phyloP scores from a whole-genome alignment of 2,113 vertebrate species.

The Semicossyphus pulcher region DNA sequence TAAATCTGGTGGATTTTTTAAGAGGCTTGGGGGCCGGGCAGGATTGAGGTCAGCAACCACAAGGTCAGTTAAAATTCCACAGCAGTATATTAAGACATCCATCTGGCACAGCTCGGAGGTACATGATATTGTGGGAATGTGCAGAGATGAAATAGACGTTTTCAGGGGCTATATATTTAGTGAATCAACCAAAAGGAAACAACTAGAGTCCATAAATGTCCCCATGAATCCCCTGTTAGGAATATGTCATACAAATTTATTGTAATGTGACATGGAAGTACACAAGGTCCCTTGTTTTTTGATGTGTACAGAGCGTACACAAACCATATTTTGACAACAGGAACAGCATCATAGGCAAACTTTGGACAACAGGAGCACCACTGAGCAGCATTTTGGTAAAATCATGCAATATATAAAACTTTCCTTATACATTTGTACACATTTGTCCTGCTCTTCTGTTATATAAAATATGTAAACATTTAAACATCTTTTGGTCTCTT shows the following conservation, averaged over 20 bases:
- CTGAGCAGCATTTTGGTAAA: conserved; percentile 45
- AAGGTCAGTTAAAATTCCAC: conserved; percentile 71
- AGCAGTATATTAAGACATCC: conserved; percentile 69
- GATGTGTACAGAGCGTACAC: conserved; percentile 48
- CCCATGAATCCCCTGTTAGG: conserved; percentile 27
- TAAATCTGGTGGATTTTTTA: conserved; percentile 66
- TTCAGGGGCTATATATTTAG: conserved; percentile 18
- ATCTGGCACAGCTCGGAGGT: conserved; percentile 59
- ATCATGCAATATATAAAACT: conserved; percentile 49
- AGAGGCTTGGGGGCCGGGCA: conserved; percentile 67
- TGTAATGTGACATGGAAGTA: conserved; percentile 54
- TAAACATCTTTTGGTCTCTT: conserved; percentile 7
- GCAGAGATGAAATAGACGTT: conserved; percentile 15
- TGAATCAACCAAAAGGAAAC: conserved; percentile 28
- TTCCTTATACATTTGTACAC: conserved; percentile 21
- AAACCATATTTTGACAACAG: conserved; percentile 46
- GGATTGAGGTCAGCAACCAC: conserved; percentile 75
- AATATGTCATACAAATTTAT: conserved; percentile 60
- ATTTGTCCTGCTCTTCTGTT: conserved; percentile 11
- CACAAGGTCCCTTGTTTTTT: conserved; percentile 14
- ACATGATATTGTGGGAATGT: conserved; percentile 58
- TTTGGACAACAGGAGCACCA: conserved; percentile 43
- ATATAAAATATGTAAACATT: conserved; percentile 67
- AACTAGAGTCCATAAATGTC: conserved; percentile 33
- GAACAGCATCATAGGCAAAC: conserved; percentile 46